Evolutionary conservation across 1,140 invertebrate genomes (phyloP), one percentile per base, ranked within the genome.

Genomic region (Anadara kagoshimensis): DNA sequence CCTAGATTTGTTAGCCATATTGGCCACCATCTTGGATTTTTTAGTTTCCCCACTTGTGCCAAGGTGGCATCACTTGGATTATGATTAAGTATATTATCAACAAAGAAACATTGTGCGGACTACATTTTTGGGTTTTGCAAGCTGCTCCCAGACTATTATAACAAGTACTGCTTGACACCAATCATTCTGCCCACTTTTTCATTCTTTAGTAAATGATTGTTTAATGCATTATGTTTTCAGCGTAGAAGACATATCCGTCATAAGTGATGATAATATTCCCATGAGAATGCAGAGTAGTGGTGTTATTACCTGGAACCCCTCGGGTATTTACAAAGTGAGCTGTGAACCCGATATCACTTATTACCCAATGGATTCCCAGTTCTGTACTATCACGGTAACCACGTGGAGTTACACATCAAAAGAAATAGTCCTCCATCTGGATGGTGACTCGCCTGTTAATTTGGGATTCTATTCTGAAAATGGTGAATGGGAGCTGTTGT

Each of bases 401-500:
- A 29, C 67, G 7, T 69, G 67, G 67, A 26, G 44, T 16, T 69
- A 69, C 36, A 69, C 67, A 18, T 20, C 43, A 0, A 41, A 14
- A 36, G 67, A 69, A 51, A 29, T 61, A 29, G n/a, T 0, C 5
- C 20, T 69, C 7, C 1, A 10, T 10, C 59, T 61, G 20, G 51
- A 47, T n/a, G 47, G 20, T 11, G 45, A 59, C 24, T 14, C 43
- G 29, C 29, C 64, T 8, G 57, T 73, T 2, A 58, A 73, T 44
- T 49, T 67, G 0, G 49, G 41, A 12, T 73, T 67, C 45, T 75
- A 75, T 49, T 43, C 62, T 26, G 47, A 67, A 49, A 76, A 76
- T n/a, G 74, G 74, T 5, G 74, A 76, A 45, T 76, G 74, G 74
- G 56, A 70, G 18, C 53, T 76, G 0, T 22, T 71, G 11, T 53